These are phyloP conservation scores for Drosophila rhopaloa DNA, from an alignment of 1,140 invertebrate genomes.

Conservation along the genomic window DNA sequence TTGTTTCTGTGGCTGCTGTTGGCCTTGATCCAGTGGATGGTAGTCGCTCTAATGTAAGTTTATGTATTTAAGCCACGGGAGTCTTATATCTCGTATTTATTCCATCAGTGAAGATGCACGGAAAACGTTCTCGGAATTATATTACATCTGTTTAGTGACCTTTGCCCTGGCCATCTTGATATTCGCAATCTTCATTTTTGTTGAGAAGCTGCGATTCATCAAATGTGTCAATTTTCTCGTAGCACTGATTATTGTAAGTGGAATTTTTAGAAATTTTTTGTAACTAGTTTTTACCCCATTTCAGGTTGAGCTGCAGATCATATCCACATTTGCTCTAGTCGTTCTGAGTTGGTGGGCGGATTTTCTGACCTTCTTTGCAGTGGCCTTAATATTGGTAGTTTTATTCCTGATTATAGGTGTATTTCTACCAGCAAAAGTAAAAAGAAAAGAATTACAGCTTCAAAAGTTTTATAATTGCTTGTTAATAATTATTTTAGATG, in stretches of 20 bases:
- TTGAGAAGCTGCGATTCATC: constrained; percentile 44
- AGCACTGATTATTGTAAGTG: constrained; percentile 49
- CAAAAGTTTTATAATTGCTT: background rate
- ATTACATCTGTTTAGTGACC: constrained; percentile 20
- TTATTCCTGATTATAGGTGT: constrained; percentile 23
- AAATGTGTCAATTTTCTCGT: constrained; percentile 18
- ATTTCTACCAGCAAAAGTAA: constrained; percentile 31
- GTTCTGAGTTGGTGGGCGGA: constrained; percentile 17
- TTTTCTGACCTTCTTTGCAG: constrained; percentile 16
- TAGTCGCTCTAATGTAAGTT: constrained; percentile 36
- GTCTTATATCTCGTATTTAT: no score
- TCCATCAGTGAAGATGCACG: constrained; percentile 5
- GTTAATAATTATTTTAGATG: constrained; percentile 13
- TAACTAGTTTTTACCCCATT: background rate
- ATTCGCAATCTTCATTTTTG: constrained; percentile 41
- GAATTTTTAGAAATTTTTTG: background rate
- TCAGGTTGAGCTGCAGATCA: constrained; percentile 54
- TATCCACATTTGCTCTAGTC: constrained; percentile 29
- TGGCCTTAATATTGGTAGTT: constrained; percentile 6
- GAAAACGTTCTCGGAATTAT: background rate
- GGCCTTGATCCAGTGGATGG: constrained; percentile 39
- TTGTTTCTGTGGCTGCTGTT: constrained; percentile 38
- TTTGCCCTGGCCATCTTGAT: constrained; percentile 31
- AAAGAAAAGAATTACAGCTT: no score
- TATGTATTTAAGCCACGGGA: fast-evolving